Conservation (phyloP, 2,888 invertebrate species). For the Eumerus sabulonum region DNA sequence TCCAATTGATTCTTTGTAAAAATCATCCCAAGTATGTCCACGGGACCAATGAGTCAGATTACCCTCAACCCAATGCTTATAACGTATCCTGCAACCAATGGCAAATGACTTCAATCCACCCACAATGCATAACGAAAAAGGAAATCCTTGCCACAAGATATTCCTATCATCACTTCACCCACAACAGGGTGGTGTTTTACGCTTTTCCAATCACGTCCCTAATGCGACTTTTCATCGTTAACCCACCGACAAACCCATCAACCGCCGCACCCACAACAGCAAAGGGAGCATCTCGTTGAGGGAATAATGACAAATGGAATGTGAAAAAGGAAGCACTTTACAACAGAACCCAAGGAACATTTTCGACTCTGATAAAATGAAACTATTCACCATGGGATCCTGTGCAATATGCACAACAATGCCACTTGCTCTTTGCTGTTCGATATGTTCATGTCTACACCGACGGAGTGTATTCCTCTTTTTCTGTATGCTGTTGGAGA, state of each 20-base stretch:
- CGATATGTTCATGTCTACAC: constrained; percentile 63
- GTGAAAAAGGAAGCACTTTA: constrained; percentile 33
- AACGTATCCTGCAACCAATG: too few relatives aligned
- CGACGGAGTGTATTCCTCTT: constrained; percentile 41
- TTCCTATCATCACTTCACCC: constrained; percentile 38
- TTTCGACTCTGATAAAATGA: constrained; percentile 47
- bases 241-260: background rate
- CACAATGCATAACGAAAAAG: too few relatives aligned
- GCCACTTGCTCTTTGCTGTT: constrained; percentile 5
- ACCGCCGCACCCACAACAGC: too few relatives aligned
- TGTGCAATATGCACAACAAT: constrained; percentile 27
- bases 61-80: too few relatives aligned
- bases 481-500: constrained; percentile 8
- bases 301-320: constrained; percentile 21
- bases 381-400: constrained; percentile 56
- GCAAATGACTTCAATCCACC: too few relatives aligned
- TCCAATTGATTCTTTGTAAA: too few relatives aligned
- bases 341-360: constrained; percentile 43
- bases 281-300: too few relatives aligned
- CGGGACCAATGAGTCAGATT: too few relatives aligned
- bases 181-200: constrained; percentile 46
- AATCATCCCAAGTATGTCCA: too few relatives aligned
- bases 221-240: constrained; percentile 28
- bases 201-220: constrained; percentile 61
- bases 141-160: constrained; percentile 38